A percentile compares a stretch with the other conserved stretches of the same genome.
phyloP scores from a whole-genome alignment of 2,888 invertebrate species.

The Parnassius mnemosyne region DNA sequence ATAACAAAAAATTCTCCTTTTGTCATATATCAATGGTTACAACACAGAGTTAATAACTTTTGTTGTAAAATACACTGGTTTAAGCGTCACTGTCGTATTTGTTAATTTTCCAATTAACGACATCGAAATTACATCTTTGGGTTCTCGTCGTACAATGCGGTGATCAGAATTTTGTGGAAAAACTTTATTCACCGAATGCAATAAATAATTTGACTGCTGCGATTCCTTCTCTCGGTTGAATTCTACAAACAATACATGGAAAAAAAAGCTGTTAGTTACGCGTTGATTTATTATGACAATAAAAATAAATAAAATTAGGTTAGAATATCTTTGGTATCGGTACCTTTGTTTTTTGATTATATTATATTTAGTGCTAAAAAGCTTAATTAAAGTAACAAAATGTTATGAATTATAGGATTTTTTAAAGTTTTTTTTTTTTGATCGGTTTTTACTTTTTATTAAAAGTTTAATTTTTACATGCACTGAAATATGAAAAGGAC shows the following conservation, averaged over 20 bases:
- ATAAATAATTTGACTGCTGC: conserved; percentile 1
- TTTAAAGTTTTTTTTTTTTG: too few relatives aligned
- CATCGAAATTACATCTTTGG: conserved; percentile 7
- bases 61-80: conserved; percentile 6
- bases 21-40: not conserved
- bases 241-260: conserved; percentile 2
- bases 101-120: not conserved
- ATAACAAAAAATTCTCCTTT: too few relatives aligned
- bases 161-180: not conserved
- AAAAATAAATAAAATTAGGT: too few relatives aligned
- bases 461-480: too few relatives aligned
- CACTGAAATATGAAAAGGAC: too few relatives aligned
- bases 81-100: conserved; percentile 1
- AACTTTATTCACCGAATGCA: not conserved
- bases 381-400: too few relatives aligned
- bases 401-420: too few relatives aligned
- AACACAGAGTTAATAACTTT: conserved; percentile 5
- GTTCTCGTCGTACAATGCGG: conserved; percentile 3
- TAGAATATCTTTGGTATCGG: too few relatives aligned
- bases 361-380: too few relatives aligned
- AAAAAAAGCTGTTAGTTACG: not conserved
- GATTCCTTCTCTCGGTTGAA: conserved; percentile 2
- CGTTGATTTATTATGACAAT: too few relatives aligned
- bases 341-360: too few relatives aligned
- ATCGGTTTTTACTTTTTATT: too few relatives aligned